Base-by-base conservation (phyloP, 2,888 invertebrate species). In the Choreutis nemorana region DNA sequence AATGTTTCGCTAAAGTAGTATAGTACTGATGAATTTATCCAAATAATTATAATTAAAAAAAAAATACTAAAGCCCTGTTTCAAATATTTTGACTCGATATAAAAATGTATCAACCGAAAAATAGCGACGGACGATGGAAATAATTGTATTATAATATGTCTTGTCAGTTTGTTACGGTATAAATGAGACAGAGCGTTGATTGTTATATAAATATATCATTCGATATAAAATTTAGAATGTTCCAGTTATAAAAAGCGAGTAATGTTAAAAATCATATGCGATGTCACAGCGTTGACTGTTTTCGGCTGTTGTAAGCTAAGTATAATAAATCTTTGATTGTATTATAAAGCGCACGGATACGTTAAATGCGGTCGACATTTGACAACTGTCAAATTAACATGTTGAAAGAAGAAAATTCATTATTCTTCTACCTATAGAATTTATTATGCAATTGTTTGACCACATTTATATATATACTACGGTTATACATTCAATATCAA, bases 1-100 rank as follows among this genome's bases (percentile, higher is more conserved):
- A 65, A 61, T 48, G 57, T 65, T 61, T 60, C 47, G 62, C 70
- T 66, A 45, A 56, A 39, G 50, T 67, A 64, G 58, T 39, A 45
- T 61, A 59, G 49, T 49, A 51, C 43, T 45, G 45, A 55, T 36
- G 50, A 47, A 52, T 45, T 48, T 26, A 15, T 26, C n/a, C n/a
- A 14, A 26, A 8, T 11, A 12, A n/a, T 6, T 21, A 2, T 21
- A 21, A 41, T 30, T 37, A 26, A 34, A 31, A 26, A 30, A 22
- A 26, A 23, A 42, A 40, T 41, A 39, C 36, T 5, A 18, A 18
- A 6, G 18, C 8, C 8, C 18, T 6, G 8, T 18, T n/a, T n/a
- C n/a, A n/a, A n/a, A n/a, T n/a, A n/a, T n/a, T n/a, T n/a, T n/a
- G n/a, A n/a, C n/a, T n/a, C n/a, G n/a, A n/a, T 6, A 18, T 18